Base-by-base conservation (phyloP, 2,797 vertebrate genomes). In the Clarias laeviceps region DNA sequence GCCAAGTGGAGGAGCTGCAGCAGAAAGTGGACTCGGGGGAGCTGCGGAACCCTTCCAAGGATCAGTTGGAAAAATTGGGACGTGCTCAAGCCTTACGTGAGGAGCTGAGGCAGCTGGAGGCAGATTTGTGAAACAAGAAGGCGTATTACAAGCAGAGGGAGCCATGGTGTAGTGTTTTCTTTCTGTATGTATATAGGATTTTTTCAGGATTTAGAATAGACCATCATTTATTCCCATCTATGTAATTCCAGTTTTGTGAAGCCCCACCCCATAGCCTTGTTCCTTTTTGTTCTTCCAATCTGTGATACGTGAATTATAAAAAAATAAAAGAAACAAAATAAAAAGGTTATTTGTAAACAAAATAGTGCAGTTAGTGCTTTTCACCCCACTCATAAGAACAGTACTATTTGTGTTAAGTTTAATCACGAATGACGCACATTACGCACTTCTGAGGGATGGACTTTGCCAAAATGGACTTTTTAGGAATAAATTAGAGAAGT, bases 1-100 rank as follows among this genome's bases (percentile, higher is more conserved):
- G 97, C 15, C 97, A 99, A 91, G 95, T 97, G 14, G 96, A 98
- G 90, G 97, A 99, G 24, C 89, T 99, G 90, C 95, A 96, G 93
- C 97, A 96, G 84, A 96, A 97, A 90, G 89, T 99, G 90, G 95
- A 97, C 93, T 94, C 94, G 0, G 97, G 97, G 50, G 97, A 97
- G 87, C 93, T 99, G 77, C 95, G 93, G 83, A 94, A 95, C 90
- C 96, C 94, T 1, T 97, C 96, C 62, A 94, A 92, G 84, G 98
- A 99, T 93, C 98, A 99, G 94, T 89, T 96, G 90, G 96, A 99
- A 88, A 99, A 99, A 94, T 92, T 99, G 69, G 94, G 91, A 0
- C 92, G 97, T 50, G 94, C 94, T 45, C 89, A 92, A 89, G 94
- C 91, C 0, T 80, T 98, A 90, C 92, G 91, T 80, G 95, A 96